These are phyloP conservation scores for Busseola fusca DNA, from an alignment of 2,888 invertebrate species.

Conservation along the genomic window DNA sequence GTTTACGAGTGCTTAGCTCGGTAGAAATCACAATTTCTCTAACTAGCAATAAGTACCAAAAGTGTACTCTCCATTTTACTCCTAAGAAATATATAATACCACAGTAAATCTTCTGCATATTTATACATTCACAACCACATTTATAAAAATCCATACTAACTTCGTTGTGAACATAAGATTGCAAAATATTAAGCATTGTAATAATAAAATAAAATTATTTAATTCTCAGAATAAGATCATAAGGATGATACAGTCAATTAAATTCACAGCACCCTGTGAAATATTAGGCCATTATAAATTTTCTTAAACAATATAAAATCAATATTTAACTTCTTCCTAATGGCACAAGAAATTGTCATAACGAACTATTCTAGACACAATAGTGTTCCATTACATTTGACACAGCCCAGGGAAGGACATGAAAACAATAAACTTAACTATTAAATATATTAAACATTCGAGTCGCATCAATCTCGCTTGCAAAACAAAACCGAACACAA, in stretches of 20 bases:
- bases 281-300: constrained; percentile 68
- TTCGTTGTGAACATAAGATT: constrained; percentile 74
- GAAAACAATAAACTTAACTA: constrained; percentile 62
- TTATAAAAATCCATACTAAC: constrained; percentile 64
- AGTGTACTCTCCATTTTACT: constrained; percentile 70
- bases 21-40: constrained; percentile 72
- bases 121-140: constrained; percentile 79
- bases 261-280: constrained; percentile 69
- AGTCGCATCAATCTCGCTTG: constrained; percentile 51
- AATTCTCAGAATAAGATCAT: constrained; percentile 43
- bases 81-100: constrained; percentile 71
- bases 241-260: constrained; percentile 42
- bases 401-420: constrained; percentile 73
- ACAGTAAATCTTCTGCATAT: constrained; percentile 64
- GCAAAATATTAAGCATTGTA: constrained; percentile 46
- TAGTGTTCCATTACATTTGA: constrained; percentile 68
- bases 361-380: constrained; percentile 70
- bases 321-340: constrained; percentile 56
- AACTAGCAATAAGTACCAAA: constrained; percentile 77
- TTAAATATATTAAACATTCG: constrained; percentile 55
- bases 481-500: constrained; percentile 49
- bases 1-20: constrained; percentile 68
- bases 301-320: constrained; percentile 56
- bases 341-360: constrained; percentile 65
- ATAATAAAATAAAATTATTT: constrained; percentile 40